Evolutionary conservation across 2,888 invertebrate species (phyloP).

Genomic region (Idaea dimidiata): DNA sequence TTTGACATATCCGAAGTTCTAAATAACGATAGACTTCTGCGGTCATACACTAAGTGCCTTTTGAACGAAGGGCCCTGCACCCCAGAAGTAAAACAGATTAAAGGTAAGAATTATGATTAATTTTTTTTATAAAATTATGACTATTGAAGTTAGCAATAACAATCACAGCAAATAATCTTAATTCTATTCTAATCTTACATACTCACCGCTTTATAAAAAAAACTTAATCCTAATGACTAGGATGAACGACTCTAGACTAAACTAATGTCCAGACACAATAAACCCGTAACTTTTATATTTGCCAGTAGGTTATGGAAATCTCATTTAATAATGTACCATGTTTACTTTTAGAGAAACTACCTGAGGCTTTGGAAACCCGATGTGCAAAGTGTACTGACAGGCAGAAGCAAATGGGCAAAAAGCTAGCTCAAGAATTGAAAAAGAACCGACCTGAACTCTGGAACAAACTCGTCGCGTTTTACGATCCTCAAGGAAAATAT

Average conservation of each 20-base stretch:
- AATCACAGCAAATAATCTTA: too few species aligned
- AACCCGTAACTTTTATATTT: too few species aligned
- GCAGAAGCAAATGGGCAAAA: conserved; percentile 83
- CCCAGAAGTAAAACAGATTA: conserved; percentile 85
- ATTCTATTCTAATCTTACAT: too few species aligned
- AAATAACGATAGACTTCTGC: conserved; percentile 83
- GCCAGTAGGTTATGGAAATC: background rate
- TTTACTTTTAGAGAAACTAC: conserved; percentile 68
- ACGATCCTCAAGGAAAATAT: conserved; percentile 83
- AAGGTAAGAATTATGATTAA: conserved; percentile 83
- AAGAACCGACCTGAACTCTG: conserved; percentile 78
- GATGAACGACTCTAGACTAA: background rate
- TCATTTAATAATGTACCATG: background rate
- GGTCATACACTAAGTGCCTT: conserved; percentile 85
- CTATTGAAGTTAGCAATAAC: too few species aligned
- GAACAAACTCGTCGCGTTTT: conserved; percentile 73
- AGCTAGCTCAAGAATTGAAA: conserved; percentile 81
- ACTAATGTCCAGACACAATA: background rate
- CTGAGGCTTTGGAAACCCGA: conserved; percentile 84
- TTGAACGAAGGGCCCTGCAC: conserved; percentile 85
- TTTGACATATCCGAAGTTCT: conserved; percentile 85
- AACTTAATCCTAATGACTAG: too few species aligned
- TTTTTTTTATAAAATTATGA: too few species aligned
- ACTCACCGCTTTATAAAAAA: too few species aligned
- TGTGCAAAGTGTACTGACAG: conserved; percentile 86